Evolutionary conservation across 2,113 vertebrate genomes (phyloP).

Genomic region (Emydocephalus ijimae): DNA sequence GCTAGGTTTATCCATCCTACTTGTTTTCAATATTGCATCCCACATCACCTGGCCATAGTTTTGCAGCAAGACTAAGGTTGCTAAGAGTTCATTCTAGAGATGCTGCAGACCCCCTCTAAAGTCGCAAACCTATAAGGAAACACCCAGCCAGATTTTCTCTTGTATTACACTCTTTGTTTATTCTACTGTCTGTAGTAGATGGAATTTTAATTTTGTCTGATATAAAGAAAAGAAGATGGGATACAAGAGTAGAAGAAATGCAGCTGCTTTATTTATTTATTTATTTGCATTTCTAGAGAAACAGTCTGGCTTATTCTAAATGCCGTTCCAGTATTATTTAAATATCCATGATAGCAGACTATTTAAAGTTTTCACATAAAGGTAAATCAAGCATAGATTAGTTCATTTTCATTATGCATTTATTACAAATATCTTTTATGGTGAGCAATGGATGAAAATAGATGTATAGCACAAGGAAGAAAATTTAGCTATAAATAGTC

Average conservation of each 20-base stretch:
- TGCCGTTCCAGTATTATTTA: background rate
- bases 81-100: background rate
- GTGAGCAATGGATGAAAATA: conserved; percentile 25
- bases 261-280: background rate
- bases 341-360: background rate
- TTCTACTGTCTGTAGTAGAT: background rate
- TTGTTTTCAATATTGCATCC: too few relatives aligned
- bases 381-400: background rate
- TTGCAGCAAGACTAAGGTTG: too few relatives aligned
- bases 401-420: background rate
- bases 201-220: background rate
- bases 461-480: background rate
- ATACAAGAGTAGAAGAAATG: background rate
- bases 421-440: background rate
- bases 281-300: background rate
- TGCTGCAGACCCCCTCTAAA: background rate
- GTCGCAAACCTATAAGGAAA: background rate
- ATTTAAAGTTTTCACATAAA: background rate
- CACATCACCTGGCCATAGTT: too few relatives aligned
- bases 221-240: background rate
- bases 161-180: background rate
- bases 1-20: too few relatives aligned
- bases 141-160: background rate
- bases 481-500: background rate
- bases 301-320: background rate